Evolutionary conservation across 2,797 vertebrate species (phyloP), one percentile per base, ranked within the genome.

Genomic region (Clarias platycephalus): DNA sequence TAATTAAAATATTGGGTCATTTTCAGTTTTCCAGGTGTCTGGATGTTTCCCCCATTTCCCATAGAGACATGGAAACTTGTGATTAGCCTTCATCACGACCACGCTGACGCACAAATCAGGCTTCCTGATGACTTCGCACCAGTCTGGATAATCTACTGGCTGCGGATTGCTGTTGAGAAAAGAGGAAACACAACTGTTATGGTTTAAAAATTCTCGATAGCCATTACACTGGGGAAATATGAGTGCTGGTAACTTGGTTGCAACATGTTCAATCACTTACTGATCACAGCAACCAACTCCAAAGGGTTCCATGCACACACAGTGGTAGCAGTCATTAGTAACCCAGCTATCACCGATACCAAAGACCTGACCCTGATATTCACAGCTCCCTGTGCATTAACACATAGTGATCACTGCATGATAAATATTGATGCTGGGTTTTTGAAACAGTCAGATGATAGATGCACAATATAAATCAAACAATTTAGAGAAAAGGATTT

Each of bases 251-350:
- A 58, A 28, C 58, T 58, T 76, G 72, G 1, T 57, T 44, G n/a
- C 49, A 75, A 75, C 15, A 44, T 3, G 15, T 28, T 9, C 7
- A 70, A 64, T 72, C 4, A 92, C 94, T 94, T 84, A 95, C 95
- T 93, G 90, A 75, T 95, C 94, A 89, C 95, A 95, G 89, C 95
- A 95, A 87, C 95, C 94, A 0, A 95, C 94, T 90, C 94, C 95
- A 77, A 95, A 95, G 9, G 95, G 95, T 87, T 94, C 93, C 94
- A 95, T 94, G 87, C 94, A 95, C 87, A 95, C 90, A 88, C 95
- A 95, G 81, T 93, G 92, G 87, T 90, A 93, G 87, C 94, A 95
- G 71, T 95, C 93, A 49, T 83, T 84, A 66, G 93, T 95, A 64
- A 92, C 90, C 95, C 95, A 95, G 86, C 91, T 94, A 57, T 95